Evolutionary conservation across 2,888 invertebrate species (phyloP).

Genomic region (Eupithecia pulchellata): DNA sequence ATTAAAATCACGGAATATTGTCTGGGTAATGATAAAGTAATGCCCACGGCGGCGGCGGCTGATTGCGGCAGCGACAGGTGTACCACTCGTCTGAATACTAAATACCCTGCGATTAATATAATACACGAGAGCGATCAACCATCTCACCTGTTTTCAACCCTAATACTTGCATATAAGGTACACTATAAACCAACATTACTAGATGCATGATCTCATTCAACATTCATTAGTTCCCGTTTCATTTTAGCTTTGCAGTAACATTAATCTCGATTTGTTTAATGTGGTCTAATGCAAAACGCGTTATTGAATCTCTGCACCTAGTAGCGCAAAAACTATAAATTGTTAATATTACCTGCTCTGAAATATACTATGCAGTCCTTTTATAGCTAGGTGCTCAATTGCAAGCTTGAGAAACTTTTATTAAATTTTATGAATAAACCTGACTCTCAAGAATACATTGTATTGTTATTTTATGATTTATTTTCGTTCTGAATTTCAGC

Average conservation of each 20-base stretch:
- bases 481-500: conserved; percentile 3
- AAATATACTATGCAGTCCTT: neutral
- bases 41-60: conserved; percentile 62
- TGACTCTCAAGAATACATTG: conserved; percentile 13
- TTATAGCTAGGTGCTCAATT: conserved; percentile 5
- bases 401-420: conserved; percentile 10
- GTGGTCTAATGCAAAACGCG: conserved; percentile 33
- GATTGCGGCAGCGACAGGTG: conserved; percentile 70
- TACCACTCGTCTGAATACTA: conserved; percentile 65
- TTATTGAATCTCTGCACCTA: conserved; percentile 27
- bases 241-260: conserved; percentile 51
- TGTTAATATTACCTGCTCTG: neutral
- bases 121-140: conserved; percentile 32
- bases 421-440: conserved; percentile 8
- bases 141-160: conserved; percentile 20
- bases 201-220: conserved; percentile 50
- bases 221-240: conserved; percentile 62
- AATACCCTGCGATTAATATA: conserved; percentile 55
- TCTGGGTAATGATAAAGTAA: conserved; percentile 71
- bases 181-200: conserved; percentile 25
- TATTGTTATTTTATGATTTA: conserved; percentile 5
- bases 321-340: neutral
- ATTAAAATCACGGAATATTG: conserved; percentile 66
- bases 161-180: conserved; percentile 19
- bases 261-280: conserved; percentile 43